Conservation (phyloP, 2,797 vertebrate species). For the Scolopax bukidnonensis region DNA sequence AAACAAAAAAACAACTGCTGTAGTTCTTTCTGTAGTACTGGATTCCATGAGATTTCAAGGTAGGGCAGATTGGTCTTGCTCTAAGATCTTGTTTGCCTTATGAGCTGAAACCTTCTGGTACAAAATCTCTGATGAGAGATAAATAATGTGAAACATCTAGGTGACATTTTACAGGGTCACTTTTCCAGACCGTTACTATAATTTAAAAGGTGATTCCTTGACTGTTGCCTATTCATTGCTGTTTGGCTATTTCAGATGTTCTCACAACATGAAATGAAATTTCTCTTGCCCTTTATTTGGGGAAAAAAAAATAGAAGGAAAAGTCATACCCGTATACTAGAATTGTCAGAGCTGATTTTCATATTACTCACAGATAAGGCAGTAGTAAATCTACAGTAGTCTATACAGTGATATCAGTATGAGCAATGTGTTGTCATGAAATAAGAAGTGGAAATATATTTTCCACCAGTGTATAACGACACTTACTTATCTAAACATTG, state of each 20-base stretch:
- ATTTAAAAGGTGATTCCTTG: constrained; percentile 25
- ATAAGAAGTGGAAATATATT: neutral
- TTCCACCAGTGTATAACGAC: neutral
- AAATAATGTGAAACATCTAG: constrained; percentile 41
- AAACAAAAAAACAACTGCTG: neutral
- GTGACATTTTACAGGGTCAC: constrained; percentile 48
- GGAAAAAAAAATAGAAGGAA: neutral
- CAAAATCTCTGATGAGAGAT: constrained; percentile 33
- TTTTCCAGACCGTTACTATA: constrained; percentile 12
- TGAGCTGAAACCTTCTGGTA: neutral
- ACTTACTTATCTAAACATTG: neutral
- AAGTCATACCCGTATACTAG: neutral
- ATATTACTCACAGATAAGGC: neutral
- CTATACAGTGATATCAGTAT: neutral
- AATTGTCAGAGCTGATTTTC: neutral
- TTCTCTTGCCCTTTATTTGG: constrained; percentile 7
- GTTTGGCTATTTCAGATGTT: constrained; percentile 1
- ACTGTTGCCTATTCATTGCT: neutral
- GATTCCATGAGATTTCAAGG: neutral
- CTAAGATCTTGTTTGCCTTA: constrained; percentile 35
- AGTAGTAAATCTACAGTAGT: neutral
- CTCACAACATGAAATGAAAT: constrained; percentile 9
- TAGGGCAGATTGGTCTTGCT: neutral
- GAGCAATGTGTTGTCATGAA: neutral
- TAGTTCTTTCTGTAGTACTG: neutral